Evolutionary conservation across 2,888 invertebrate genomes (phyloP).

Genomic region (Malthinus seriepunctatus): DNA sequence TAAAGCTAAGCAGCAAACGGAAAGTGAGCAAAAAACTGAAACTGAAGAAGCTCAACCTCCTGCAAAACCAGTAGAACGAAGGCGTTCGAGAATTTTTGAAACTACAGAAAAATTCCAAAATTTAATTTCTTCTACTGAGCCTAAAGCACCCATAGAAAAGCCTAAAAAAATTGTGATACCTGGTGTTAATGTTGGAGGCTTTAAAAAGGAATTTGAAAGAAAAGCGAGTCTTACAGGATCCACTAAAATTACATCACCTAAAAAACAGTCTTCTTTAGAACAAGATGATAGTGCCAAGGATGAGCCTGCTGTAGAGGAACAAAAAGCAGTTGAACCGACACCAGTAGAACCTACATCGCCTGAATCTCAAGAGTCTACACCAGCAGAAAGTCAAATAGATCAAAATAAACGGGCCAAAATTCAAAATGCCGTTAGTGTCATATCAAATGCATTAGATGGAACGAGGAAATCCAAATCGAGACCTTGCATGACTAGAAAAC

Average conservation of each 20-base stretch:
- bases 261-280: slow-evolving; percentile 25
- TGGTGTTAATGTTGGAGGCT: slow-evolving; percentile 81
- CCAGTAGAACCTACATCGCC: slow-evolving; percentile 37
- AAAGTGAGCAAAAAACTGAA: slow-evolving; percentile 21
- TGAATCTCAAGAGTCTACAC: slow-evolving; percentile 47
- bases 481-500: slow-evolving; percentile 60
- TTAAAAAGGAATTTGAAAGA: slow-evolving; percentile 83
- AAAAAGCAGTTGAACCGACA: not conserved
- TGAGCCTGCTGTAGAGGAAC: slow-evolving; percentile 21
- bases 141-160: slow-evolving; percentile 56
- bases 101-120: slow-evolving; percentile 72
- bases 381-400: slow-evolving; percentile 31
- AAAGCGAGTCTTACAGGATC: slow-evolving; percentile 67
- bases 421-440: slow-evolving; percentile 73
- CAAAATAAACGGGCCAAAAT: slow-evolving; percentile 61
- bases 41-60: slow-evolving; percentile 42
- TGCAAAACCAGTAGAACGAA: slow-evolving; percentile 60
- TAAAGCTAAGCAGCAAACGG: slow-evolving; percentile 28
- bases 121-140: slow-evolving; percentile 51
- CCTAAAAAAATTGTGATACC: slow-evolving; percentile 83
- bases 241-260: slow-evolving; percentile 43
- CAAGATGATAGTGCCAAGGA: slow-evolving; percentile 39
- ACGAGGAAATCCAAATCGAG: slow-evolving; percentile 54
- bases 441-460: slow-evolving; percentile 67
- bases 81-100: slow-evolving; percentile 70